Evolutionary conservation across 2,113 vertebrate genomes (phyloP).

Genomic region (Percina caprodes): DNA sequence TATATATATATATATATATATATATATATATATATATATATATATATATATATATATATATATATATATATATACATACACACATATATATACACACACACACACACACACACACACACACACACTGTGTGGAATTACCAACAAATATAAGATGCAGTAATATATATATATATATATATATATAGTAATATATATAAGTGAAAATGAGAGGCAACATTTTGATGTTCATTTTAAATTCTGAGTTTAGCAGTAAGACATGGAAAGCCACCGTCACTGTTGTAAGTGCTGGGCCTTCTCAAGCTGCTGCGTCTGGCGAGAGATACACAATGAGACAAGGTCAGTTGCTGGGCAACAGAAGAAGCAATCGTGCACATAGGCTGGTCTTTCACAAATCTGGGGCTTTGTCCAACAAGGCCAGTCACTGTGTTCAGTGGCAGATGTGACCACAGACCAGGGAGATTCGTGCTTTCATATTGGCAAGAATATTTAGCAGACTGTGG

Average conservation of each 20-base stretch:
- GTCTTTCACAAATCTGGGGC: conserved; percentile 54
- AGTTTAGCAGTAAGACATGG: background rate
- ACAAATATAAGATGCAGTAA: background rate
- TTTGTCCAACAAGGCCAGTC: conserved; percentile 49
- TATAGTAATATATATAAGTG: too few relatives aligned
- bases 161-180: too few relatives aligned
- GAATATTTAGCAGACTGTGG: conserved; percentile 17
- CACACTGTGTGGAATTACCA: background rate
- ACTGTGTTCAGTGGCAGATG: conserved; percentile 58
- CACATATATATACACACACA: too few relatives aligned
- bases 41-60: too few relatives aligned
- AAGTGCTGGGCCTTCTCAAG: conserved; percentile 27
- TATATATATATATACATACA: too few relatives aligned
- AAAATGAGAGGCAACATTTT: background rate
- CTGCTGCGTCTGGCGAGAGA: conserved; percentile 8
- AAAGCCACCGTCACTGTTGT: background rate
- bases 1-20: too few relatives aligned
- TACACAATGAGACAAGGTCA: conserved; percentile 41
- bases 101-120: too few relatives aligned
- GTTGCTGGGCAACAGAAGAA: conserved; percentile 69
- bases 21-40: too few relatives aligned
- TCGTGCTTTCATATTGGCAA: conserved; percentile 12
- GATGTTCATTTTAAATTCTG: background rate
- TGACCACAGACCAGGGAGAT: conserved; percentile 47
- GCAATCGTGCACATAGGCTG: conserved; percentile 34